Conservation (phyloP, 2,113 vertebrate species). For the Indicator indicator region DNA sequence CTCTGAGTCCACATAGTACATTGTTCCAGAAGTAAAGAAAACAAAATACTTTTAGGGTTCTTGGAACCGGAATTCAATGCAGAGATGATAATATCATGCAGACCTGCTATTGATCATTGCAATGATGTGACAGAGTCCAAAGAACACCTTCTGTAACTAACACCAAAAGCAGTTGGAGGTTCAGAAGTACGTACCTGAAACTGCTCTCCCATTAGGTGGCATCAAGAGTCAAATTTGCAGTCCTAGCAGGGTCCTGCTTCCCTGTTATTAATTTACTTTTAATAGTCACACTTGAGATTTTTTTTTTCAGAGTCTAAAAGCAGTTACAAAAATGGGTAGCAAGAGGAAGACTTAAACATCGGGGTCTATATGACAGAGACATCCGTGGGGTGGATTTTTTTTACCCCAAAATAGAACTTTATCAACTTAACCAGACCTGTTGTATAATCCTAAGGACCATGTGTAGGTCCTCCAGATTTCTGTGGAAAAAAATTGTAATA, state of each 20-base stretch:
- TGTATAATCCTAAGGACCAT: not conserved
- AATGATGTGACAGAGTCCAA: accelerated
- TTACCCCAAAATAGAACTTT: not conserved
- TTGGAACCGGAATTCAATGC: not conserved
- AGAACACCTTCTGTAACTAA: not conserved
- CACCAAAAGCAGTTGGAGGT: not conserved
- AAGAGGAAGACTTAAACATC: not conserved
- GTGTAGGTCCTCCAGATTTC: not conserved
- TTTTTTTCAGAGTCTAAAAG: not conserved
- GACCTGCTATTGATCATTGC: not conserved
- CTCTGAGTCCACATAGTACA: not conserved
- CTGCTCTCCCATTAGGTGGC: not conserved
- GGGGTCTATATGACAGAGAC: not conserved
- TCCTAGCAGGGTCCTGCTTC: not conserved
- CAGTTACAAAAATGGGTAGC: not conserved
- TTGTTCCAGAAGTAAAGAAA: not conserved
- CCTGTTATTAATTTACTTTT: not conserved
- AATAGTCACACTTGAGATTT: not conserved
- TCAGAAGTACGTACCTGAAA: not conserved
- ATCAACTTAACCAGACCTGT: not conserved
- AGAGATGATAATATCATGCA: not conserved
- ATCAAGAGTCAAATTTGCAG: not conserved
- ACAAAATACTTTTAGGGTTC: not conserved
- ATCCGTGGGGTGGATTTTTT: accelerated
- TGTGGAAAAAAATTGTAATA: not conserved